Evolutionary conservation across 2,888 invertebrate genomes (phyloP).

Genomic region (Choreutis nemorana): DNA sequence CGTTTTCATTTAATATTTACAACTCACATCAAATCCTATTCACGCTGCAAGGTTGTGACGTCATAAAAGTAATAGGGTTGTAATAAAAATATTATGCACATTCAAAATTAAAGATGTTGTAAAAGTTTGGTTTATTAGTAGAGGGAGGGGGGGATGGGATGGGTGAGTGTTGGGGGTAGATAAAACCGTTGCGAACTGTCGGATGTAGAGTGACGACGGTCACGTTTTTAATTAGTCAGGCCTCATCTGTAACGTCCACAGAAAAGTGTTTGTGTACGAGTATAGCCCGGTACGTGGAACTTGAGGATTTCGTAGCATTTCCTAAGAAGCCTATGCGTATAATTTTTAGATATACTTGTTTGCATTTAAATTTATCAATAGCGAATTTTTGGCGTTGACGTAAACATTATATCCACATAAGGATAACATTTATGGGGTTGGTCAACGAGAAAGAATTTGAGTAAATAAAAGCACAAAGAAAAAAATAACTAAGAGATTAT

Average conservation of each 20-base stretch:
- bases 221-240: conserved; percentile 62
- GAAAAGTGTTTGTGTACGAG: conserved; percentile 22
- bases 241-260: conserved; percentile 52
- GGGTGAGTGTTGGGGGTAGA: conserved; percentile 45
- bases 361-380: no score
- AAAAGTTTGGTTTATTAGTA: conserved; percentile 4
- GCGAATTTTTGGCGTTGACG: no score
- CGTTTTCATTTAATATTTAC: no score
- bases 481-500: no score
- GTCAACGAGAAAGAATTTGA: no score
- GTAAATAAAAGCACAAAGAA: neutral
- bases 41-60: conserved; percentile 25
- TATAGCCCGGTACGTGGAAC: conserved; percentile 22
- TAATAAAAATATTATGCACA: conserved; percentile 24
- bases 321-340: neutral
- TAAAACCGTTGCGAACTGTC: conserved; percentile 49
- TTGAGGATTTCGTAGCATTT: neutral
- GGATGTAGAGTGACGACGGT: conserved; percentile 61
- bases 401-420: no score
- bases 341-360: no score
- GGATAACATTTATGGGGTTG: no score
- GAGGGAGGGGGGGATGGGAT: no score
- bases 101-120: conserved; percentile 6
- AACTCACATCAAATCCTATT: no score
- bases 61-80: conserved; percentile 31